phyloP scores from a whole-genome alignment of 1,140 invertebrate genomes.

The Patella vulgata region DNA sequence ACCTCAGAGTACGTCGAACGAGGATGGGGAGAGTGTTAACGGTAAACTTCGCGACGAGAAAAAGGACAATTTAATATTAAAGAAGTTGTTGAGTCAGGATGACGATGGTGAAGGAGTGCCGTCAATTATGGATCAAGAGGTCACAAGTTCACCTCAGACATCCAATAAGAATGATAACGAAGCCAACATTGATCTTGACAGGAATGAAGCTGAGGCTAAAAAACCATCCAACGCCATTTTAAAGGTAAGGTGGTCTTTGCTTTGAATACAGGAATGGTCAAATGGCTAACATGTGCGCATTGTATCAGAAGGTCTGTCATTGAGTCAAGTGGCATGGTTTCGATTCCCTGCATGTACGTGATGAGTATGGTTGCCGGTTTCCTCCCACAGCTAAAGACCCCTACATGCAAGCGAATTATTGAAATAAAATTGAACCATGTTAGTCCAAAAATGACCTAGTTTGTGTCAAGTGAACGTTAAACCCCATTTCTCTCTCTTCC shows the following conservation, averaged over 20 bases:
- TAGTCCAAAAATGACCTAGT: no score
- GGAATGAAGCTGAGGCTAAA: conserved; percentile 63
- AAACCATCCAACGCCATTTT: conserved; percentile 75
- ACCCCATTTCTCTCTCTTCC: no score
- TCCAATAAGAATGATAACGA: conserved; percentile 23
- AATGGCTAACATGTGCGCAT: no score
- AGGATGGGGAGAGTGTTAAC: conserved; percentile 59
- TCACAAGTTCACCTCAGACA: conserved; percentile 27
- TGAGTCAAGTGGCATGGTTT: no score
- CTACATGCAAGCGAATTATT: no score
- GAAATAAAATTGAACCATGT: no score
- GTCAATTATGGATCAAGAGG: conserved; percentile 27
- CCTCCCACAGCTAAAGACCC: no score
- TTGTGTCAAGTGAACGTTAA: no score
- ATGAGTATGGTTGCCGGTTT: no score
- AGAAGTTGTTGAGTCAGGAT: conserved; percentile 83
- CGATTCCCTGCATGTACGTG: no score
- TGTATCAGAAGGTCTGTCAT: no score
- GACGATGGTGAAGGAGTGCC: conserved; percentile 71
- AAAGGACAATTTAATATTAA: conserved; percentile 74
- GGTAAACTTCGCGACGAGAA: conserved; percentile 39
- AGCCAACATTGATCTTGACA: conserved; percentile 56
- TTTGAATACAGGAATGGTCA: no score
- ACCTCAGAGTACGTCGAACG: conserved; percentile 67
- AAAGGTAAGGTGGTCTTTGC: conserved; percentile 75